Conservation (phyloP, 2,888 invertebrate species). For the Stenolophus ochropezus region DNA sequence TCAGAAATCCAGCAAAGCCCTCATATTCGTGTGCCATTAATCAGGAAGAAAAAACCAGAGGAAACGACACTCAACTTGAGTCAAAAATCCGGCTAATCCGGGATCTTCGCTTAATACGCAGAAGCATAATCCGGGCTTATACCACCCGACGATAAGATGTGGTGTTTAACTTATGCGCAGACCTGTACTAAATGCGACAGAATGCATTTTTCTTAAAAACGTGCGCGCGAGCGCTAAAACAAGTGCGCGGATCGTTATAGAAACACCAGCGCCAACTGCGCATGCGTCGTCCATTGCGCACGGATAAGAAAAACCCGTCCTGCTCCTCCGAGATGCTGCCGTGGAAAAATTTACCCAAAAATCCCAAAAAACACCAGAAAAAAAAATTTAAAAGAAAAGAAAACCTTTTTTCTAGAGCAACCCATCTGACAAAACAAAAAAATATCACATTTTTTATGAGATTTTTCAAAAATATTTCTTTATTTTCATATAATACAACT, state of each 20-base stretch:
- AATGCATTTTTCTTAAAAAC: slow-evolving; percentile 73
- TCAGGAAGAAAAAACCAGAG: slow-evolving; percentile 26
- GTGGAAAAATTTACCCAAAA: slow-evolving; percentile 45
- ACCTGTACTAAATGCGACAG: slow-evolving; percentile 72
- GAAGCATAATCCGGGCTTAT: slow-evolving; percentile 43
- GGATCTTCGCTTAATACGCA: slow-evolving; percentile 41
- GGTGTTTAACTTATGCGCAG: slow-evolving; percentile 68
- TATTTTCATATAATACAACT: too few relatives aligned
- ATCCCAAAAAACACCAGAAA: slow-evolving; percentile 25
- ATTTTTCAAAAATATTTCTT: neutral
- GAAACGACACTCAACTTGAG: slow-evolving; percentile 54
- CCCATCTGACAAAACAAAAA: neutral
- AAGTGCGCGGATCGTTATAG: slow-evolving; percentile 73
- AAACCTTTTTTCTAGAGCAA: neutral
- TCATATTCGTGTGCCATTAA: neutral
- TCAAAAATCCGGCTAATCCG: slow-evolving; percentile 48
- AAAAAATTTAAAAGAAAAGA: slow-evolving; percentile 54
- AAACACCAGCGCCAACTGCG: slow-evolving; percentile 64
- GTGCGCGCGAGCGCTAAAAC: slow-evolving; percentile 70
- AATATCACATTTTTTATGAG: slow-evolving; percentile 5
- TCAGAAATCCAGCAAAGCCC: neutral
- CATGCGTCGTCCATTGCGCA: slow-evolving; percentile 44
- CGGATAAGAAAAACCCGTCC: slow-evolving; percentile 53
- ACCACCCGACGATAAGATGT: slow-evolving; percentile 45
- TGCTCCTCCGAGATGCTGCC: slow-evolving; percentile 53